phyloP scores from a whole-genome alignment of 2,797 vertebrate genomes.

The Aplochiton taeniatus region DNA sequence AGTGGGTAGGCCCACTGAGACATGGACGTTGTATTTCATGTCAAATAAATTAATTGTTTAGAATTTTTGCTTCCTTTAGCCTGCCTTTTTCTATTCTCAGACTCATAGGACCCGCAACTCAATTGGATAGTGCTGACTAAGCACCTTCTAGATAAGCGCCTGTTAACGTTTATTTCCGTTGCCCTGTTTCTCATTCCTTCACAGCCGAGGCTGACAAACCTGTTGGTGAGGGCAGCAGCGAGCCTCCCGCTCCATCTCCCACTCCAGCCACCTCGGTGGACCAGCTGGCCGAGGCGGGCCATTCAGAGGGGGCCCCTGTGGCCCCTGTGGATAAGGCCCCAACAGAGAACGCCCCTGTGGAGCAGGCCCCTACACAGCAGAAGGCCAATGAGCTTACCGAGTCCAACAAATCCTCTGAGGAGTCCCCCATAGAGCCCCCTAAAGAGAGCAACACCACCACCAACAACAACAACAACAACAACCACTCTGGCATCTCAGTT shows the following conservation, averaged over 20 bases:
- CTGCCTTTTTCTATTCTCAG: too few relatives aligned
- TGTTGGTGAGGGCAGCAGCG: slow-evolving; percentile 28
- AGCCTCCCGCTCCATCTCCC: slow-evolving; percentile 34
- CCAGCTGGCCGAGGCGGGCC: slow-evolving; percentile 18
- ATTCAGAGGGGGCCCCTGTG: slow-evolving; percentile 12
- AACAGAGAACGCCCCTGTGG: slow-evolving; percentile 34
- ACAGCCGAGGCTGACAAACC: slow-evolving; percentile 53
- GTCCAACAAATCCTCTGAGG: slow-evolving; percentile 63
- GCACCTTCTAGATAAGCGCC: too few relatives aligned
- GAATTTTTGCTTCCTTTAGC: too few relatives aligned
- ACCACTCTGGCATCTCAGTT: neutral
- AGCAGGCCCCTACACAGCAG: slow-evolving; percentile 43
- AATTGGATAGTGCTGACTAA: too few relatives aligned
- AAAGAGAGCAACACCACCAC: slow-evolving; percentile 67
- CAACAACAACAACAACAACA: neutral
- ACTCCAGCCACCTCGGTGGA: slow-evolving; percentile 32
- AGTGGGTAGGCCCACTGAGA: too few relatives aligned
- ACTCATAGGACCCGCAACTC: too few relatives aligned
- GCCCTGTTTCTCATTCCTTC: slow-evolving; percentile 9
- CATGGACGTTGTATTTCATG: too few relatives aligned
- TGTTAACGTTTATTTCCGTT: slow-evolving; percentile 12
- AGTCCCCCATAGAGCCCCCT: slow-evolving; percentile 58
- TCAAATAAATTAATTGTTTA: too few relatives aligned
- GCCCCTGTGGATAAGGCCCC: neutral
- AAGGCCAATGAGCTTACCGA: slow-evolving; percentile 41